Base-by-base conservation (phyloP, 2,888 invertebrate genomes). In the Plebejus anna region DNA sequence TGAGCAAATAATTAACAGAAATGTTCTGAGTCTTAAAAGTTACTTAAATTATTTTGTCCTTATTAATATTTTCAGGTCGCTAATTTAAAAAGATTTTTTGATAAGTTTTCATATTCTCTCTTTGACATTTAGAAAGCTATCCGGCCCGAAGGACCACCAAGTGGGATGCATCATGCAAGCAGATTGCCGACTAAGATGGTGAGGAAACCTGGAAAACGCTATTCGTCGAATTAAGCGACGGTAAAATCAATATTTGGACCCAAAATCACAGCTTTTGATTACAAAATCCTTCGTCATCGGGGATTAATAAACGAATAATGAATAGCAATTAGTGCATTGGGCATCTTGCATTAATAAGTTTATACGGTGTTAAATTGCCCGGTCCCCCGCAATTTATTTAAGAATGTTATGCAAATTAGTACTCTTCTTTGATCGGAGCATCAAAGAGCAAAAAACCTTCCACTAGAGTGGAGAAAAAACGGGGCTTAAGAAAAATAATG, bases 401-500 rank as follows among this genome's bases (percentile, higher is more conserved):
- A 93, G 91, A 91, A 94, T 94, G 93, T 93, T 93, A 94, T 94
- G 94, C 92, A 93, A 94, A 94, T 94, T 92, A 89, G n/a, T n/a
- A n/a, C n/a, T n/a, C n/a, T n/a, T 93, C 94, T 94, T 94, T 94
- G 94, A 94, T 93, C 94, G 93, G 90, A 90, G 92, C 91, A 90
- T 91, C 91, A 91, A 90, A 92, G 88, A 89, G 90, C 85, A 90
- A 91, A 92, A 90, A 92, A 93, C 89, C 84, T 91, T 90, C 89
- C 87, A 88, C 86, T 88, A 85, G 86, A 88, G 87, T 85, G 86
- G 83, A 88, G 89, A 90, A 92, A 91, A 92, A 89, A 90, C 89
- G 90, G 85, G 88, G 94, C 94, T 94, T 92, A 92, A 92, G 92
- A 94, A 94, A 94, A 94, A 94, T 94, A 94, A 94, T 94, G 94